Evolutionary conservation across 2,113 vertebrate species (phyloP), one percentile per base, ranked within the genome.

Genomic region (Scytalopus superciliaris): DNA sequence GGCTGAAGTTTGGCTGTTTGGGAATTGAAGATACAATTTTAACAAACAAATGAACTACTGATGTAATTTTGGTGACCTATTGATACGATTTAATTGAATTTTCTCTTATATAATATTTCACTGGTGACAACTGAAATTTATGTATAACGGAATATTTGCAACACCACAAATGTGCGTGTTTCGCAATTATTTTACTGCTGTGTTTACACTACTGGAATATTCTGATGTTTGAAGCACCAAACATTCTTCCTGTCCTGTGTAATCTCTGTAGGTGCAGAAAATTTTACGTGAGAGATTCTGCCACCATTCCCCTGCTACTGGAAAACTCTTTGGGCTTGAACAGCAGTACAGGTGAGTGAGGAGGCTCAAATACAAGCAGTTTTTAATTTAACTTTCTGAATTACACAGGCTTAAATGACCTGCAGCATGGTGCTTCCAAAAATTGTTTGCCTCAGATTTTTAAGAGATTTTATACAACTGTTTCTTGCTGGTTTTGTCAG

Each of bases 251-350:
- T 89, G n/a, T 77, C 40, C 77, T 88, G 4, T 70, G 64, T 90
- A 42, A 8, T 28, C 63, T 88, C 72, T 1, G 0, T 44, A 99
- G 99, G 97, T 98, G 67, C 99, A 99, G 37, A 97, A 84, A 89
- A 72, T 98, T 57, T 94, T 99, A n/a, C 98, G 99, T 86, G 98
- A 98, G 96, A 98, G 99, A 27, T 97, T 99, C 85, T 99, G 99
- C 90, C 97, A 97, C 52, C 96, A 94, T 72, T 86, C 60, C 39
- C 28, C 27, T 90, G 94, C 97, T 45, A 95, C 98, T 35, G 97
- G 96, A 50, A 98, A 95, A 33, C 97, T 98, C 0, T 98, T 98
- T 94, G 99, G 98, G 85, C 19, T 98, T 53, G 98, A 99, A 8
- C 97, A 98, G 47, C 99, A 99, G 72, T 98, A 99, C 97, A 99